Evolutionary conservation across 2,888 invertebrate species (phyloP).

Genomic region (Brachynemurus nebulosus): DNA sequence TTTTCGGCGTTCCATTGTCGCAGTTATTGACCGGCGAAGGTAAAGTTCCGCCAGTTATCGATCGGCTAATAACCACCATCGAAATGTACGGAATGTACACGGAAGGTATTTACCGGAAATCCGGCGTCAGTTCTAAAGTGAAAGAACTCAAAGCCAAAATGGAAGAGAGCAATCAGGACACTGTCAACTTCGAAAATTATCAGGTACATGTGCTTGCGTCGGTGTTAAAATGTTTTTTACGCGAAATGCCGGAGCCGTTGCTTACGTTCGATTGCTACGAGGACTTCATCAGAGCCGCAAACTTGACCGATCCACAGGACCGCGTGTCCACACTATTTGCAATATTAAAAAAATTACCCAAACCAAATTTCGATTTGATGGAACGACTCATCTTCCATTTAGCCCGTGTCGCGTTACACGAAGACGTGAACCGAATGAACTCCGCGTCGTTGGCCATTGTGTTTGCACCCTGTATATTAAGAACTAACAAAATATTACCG

Average conservation of each 20-base stretch:
- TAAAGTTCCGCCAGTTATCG: slow-evolving; percentile 78
- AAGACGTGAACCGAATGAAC: slow-evolving; percentile 83
- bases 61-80: slow-evolving; percentile 75
- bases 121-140: slow-evolving; percentile 74
- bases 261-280: slow-evolving; percentile 89
- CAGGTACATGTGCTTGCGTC: slow-evolving; percentile 84
- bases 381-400: slow-evolving; percentile 87
- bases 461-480: slow-evolving; percentile 86
- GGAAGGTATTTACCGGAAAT: slow-evolving; percentile 87
- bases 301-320: slow-evolving; percentile 68
- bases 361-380: slow-evolving; percentile 78
- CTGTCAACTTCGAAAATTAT: slow-evolving; percentile 60
- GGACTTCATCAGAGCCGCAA: slow-evolving; percentile 82
- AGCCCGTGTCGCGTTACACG: slow-evolving; percentile 74
- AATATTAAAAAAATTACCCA: slow-evolving; percentile 77
- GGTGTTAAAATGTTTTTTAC: slow-evolving; percentile 75
- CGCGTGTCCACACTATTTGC: slow-evolving; percentile 72
- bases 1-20: slow-evolving; percentile 71
- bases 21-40: slow-evolving; percentile 59
- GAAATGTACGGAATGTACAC: slow-evolving; percentile 86
- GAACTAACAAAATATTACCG: slow-evolving; percentile 74
- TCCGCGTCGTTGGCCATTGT: slow-evolving; percentile 84
- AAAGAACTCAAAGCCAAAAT: slow-evolving; percentile 60
- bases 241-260: slow-evolving; percentile 87
- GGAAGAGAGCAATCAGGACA: slow-evolving; percentile 59